Evolutionary conservation across 1,140 invertebrate genomes (phyloP), one percentile per base, ranked within the genome.

Genomic region (Musca vetustissima): DNA sequence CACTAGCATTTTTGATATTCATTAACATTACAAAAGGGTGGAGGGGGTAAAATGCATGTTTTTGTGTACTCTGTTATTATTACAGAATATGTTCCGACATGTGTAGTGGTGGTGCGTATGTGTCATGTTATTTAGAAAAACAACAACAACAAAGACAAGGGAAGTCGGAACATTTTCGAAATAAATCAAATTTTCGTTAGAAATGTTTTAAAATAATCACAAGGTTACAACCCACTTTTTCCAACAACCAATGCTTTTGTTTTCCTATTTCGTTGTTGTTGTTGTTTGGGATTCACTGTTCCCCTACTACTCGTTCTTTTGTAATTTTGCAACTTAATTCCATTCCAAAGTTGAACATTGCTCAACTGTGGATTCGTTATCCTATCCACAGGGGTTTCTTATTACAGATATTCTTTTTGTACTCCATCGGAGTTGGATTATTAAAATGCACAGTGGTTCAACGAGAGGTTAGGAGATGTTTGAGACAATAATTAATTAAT

Each of bases 191-290:
- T 19, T 28, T 19, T 43, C n/a, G 28, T 43, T 43, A 43, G 28
- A 61, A 61, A 43, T 32, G 57, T 61, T 61, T 61, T 61, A 61
- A 61, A 61, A 61, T 61, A 61, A 61, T 61, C 57, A 61, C 36
- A 61, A 61, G 57, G 57, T 28, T 36, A 19, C 57, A 19, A 61
- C 57, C 57, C 57, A 61, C 57, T 61, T 61, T 61, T 43, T 52
- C 36, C 4, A 43, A 32, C 3, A 43, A 43, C 36, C 36, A 43
- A n/a, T 43, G 36, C 1, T 11, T 8, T 43, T 43, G 36, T 43
- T 43, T 11, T 43, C 36, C 13, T 43, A 11, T 11, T n/a, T n/a
- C n/a, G n/a, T n/a, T n/a, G n/a, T n/a, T n/a, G n/a, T n/a, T n/a
- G n/a, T n/a, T n/a, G n/a, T n/a, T n/a, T 43, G 36, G 36, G 36